A percentile compares a stretch with the other conserved stretches of the same genome.
phyloP scores from a whole-genome alignment of 2,113 vertebrate genomes.

The Cryptotis parvus region DNA sequence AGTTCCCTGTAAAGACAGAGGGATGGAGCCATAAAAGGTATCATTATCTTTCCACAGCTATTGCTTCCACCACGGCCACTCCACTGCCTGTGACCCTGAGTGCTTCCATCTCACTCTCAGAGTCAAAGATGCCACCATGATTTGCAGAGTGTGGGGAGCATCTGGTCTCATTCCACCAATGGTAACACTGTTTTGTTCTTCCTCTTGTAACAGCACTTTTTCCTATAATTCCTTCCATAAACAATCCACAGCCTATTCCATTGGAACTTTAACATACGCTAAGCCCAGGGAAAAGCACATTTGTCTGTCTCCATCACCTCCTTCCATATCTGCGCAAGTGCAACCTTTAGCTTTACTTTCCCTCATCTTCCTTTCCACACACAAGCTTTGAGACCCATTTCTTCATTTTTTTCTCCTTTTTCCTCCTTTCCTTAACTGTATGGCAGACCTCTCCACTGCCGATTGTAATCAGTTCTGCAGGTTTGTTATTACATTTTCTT shows the following conservation, averaged over 20 bases:
- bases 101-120: neutral
- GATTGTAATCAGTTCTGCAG: neutral
- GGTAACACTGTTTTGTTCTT: neutral
- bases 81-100: neutral
- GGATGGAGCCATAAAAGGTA: too few species aligned
- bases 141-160: neutral
- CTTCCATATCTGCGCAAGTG: neutral
- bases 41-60: too few species aligned
- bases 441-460: neutral
- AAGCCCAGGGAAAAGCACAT: neutral
- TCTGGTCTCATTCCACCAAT: rapidly evolving
- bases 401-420: neutral
- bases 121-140: too few species aligned
- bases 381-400: neutral
- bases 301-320: neutral
- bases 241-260: neutral
- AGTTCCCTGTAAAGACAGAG: too few species aligned
- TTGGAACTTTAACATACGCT: neutral
- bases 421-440: too few species aligned
- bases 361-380: rapidly evolving
- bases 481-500: too few species aligned
- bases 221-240: neutral
- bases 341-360: neutral
- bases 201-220: rapidly evolving
- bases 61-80: too few species aligned